phyloP scores from a whole-genome alignment of 2,113 vertebrate species.

The Guaruba guarouba region DNA sequence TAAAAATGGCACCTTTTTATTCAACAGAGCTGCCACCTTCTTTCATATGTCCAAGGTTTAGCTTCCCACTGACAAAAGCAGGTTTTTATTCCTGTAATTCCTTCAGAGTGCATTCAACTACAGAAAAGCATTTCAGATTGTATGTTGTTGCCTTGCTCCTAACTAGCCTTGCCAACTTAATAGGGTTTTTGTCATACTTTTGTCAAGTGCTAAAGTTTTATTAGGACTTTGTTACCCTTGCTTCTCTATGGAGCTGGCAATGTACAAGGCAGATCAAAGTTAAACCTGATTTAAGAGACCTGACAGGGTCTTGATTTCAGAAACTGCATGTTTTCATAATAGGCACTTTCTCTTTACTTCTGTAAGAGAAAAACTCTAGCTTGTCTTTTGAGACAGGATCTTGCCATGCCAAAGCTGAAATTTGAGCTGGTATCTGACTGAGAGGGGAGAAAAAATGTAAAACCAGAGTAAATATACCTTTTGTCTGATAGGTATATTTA shows the following conservation, averaged over 20 bases:
- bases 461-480: not conserved
- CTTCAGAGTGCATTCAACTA: not conserved
- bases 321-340: not conserved
- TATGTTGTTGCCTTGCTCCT: not conserved
- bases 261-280: not conserved
- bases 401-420: not conserved
- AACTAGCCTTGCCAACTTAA: not conserved
- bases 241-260: not conserved
- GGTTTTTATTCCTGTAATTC: not conserved
- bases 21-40: not conserved
- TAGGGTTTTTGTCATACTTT: not conserved
- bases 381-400: not conserved
- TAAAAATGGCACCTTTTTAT: not conserved
- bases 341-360: not conserved
- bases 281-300: not conserved
- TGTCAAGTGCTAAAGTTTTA: not conserved
- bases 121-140: not conserved
- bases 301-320: not conserved
- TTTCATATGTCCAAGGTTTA: not conserved
- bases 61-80: not conserved
- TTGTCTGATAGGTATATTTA: not conserved
- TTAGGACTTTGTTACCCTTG: not conserved
- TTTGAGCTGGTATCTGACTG: not conserved
- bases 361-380: not conserved
- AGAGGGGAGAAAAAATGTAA: not conserved